Evolutionary conservation across 92 coral and sea anemone species (phyloP).

Genomic region (Phymanthus crucifer): DNA sequence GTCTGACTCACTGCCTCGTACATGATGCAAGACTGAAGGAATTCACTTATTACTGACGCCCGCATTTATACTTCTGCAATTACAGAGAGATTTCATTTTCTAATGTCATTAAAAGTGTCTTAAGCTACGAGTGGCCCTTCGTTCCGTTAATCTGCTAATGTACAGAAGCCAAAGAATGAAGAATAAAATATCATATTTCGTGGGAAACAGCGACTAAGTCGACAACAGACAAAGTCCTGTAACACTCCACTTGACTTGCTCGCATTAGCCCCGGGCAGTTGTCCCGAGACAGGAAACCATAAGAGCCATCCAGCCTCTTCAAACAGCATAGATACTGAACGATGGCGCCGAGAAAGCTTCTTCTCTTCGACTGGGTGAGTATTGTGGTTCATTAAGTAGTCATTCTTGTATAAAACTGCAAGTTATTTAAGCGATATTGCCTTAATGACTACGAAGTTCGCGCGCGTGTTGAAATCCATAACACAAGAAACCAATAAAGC

Average conservation of each 20-base stretch:
- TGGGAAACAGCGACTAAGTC: slow-evolving; percentile 15
- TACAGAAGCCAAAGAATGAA: not conserved
- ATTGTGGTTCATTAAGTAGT: not conserved
- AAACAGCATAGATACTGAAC: not conserved
- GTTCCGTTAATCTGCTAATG: slow-evolving; percentile 26
- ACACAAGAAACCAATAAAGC: not conserved
- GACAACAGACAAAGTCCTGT: slow-evolving; percentile 34
- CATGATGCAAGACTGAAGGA: not conserved
- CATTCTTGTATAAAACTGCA: not conserved
- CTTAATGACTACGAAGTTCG: not conserved
- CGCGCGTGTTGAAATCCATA: not conserved
- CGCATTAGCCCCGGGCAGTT: slow-evolving; percentile 9
- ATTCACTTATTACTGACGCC: not conserved
- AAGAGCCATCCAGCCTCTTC: not conserved
- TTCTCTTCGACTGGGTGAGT: slow-evolving; percentile 18
- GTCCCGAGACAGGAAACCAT: slow-evolving; percentile 19
- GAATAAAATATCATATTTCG: slow-evolving; percentile 19
- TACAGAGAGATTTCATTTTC: not conserved
- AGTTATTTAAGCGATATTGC: not conserved
- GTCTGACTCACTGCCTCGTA: not conserved
- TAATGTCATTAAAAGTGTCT: not conserved
- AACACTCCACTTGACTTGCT: slow-evolving; percentile 17
- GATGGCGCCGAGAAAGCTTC: slow-evolving; percentile 3
- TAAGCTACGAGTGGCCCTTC: not conserved
- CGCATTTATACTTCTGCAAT: not conserved